A percentile compares a stretch with the other conserved stretches of the same genome.
Conservation (phyloP, 2,113 vertebrate species). For the Sialia sialis region DNA sequence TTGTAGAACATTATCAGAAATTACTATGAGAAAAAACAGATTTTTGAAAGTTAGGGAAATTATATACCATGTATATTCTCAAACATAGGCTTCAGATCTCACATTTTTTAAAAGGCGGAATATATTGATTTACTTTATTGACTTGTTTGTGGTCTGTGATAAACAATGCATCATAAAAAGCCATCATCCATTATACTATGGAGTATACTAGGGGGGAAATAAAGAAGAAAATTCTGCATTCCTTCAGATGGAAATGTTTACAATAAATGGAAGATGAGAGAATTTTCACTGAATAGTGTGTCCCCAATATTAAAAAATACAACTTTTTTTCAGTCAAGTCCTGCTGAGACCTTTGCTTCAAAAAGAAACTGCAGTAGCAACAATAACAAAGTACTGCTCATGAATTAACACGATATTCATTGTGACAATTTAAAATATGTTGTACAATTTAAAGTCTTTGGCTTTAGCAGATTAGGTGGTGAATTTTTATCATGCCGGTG, state of each 20-base stretch:
- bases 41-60: background rate
- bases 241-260: background rate
- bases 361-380: background rate
- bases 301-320: background rate
- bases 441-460: background rate
- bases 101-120: background rate
- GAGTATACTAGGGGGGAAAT: accelerated
- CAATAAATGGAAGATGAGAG: background rate
- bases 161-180: background rate
- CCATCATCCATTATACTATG: background rate
- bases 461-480: background rate
- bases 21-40: background rate
- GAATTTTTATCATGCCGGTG: background rate
- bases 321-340: background rate
- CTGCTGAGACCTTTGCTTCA: background rate
- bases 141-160: background rate
- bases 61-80: background rate
- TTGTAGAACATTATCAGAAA: background rate
- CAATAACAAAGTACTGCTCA: background rate
- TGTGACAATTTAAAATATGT: background rate
- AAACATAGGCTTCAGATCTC: background rate
- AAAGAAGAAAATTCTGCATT: background rate
- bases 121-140: background rate
- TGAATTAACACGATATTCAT: background rate
- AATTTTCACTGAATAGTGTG: background rate